phyloP scores from a whole-genome alignment of 2,888 invertebrate species.

The Teinopalpus imperialis region DNA sequence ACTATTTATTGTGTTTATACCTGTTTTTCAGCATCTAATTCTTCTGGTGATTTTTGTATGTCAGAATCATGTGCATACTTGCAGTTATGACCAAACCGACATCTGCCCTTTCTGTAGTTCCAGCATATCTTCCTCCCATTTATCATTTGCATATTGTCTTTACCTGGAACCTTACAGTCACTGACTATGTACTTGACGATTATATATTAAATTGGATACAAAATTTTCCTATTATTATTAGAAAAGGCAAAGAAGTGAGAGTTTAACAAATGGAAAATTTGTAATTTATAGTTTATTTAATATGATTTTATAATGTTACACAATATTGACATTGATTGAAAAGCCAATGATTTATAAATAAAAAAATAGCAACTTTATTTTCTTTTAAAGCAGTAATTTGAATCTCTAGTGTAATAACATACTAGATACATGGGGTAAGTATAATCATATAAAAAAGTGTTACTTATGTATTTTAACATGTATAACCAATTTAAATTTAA shows the following conservation, averaged over 20 bases:
- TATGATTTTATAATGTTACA: too few relatives aligned
- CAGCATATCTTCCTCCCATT: constrained; percentile 95
- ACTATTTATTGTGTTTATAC: too few relatives aligned
- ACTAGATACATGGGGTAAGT: too few relatives aligned
- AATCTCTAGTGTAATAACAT: too few relatives aligned
- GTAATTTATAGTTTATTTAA: neutral
- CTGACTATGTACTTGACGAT: constrained; percentile 82
- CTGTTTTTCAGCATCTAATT: constrained; percentile 81
- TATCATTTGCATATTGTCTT: constrained; percentile 88
- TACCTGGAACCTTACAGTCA: constrained; percentile 83
- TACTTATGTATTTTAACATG: too few relatives aligned
- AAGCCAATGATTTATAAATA: too few relatives aligned
- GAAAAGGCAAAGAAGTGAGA: neutral
- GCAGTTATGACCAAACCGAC: constrained; percentile 95
- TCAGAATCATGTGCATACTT: constrained; percentile 96
- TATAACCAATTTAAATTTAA: too few relatives aligned
- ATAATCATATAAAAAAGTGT: too few relatives aligned
- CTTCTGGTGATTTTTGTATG: constrained; percentile 84
- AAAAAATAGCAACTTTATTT: too few relatives aligned
- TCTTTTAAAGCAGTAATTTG: too few relatives aligned
- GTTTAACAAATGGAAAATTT: neutral
- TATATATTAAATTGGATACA: constrained; percentile 62
- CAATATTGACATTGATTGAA: too few relatives aligned
- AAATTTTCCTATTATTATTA: constrained; percentile 36
- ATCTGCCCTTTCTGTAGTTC: constrained; percentile 95